Conservation (phyloP, 2,888 invertebrate species). For the Timandra comae region DNA sequence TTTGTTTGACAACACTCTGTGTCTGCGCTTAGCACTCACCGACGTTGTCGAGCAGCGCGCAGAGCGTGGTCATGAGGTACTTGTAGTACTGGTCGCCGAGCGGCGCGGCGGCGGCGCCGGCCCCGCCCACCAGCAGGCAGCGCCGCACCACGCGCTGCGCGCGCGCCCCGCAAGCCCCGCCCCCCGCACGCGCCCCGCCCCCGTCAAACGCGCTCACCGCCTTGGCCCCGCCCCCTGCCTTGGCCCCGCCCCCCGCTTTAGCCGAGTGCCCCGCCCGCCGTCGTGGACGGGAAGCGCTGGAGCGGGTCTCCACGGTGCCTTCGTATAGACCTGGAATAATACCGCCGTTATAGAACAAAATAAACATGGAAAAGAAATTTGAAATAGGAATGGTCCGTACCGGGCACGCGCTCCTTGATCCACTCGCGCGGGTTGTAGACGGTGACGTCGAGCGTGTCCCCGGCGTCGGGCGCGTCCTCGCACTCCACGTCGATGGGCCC, state of each 20-base stretch:
- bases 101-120: slow-evolving; percentile 78
- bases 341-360: too few species aligned
- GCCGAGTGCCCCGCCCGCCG: neutral
- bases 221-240: too few species aligned
- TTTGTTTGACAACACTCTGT: too few species aligned
- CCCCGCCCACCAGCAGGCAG: slow-evolving; percentile 81
- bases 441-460: slow-evolving; percentile 46
- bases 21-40: slow-evolving; percentile 63
- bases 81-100: slow-evolving; percentile 73
- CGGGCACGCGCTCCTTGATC: slow-evolving; percentile 57
- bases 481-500: slow-evolving; percentile 51
- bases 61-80: slow-evolving; percentile 80
- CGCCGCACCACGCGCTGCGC: slow-evolving; percentile 22
- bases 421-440: slow-evolving; percentile 63
- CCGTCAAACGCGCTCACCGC: too few species aligned
- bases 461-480: slow-evolving; percentile 26
- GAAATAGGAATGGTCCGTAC: slow-evolving; percentile 15
- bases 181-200: too few species aligned
- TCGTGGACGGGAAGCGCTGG: slow-evolving; percentile 41
- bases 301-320: slow-evolving; percentile 54
- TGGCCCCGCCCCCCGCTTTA: too few species aligned
- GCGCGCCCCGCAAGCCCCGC: slow-evolving; percentile 20
- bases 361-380: too few species aligned
- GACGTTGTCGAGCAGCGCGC: slow-evolving; percentile 82
- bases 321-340: slow-evolving; percentile 54